phyloP scores from a whole-genome alignment of 2,888 invertebrate species.

The Tortricodes alternella region DNA sequence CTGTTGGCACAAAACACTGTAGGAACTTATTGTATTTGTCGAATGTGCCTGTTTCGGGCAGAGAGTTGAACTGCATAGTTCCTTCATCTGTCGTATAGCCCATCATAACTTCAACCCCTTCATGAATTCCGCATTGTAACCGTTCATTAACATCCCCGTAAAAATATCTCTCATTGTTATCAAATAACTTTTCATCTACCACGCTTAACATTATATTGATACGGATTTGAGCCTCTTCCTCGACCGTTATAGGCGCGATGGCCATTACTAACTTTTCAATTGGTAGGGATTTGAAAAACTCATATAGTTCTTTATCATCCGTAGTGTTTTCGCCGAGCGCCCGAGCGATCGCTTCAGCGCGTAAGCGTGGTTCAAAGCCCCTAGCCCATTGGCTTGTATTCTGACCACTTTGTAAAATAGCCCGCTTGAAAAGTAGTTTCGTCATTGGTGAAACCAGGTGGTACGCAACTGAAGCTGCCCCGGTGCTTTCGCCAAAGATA shows the following conservation, averaged over 20 bases:
- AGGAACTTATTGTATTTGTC: slow-evolving; percentile 24
- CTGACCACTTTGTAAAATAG: slow-evolving; percentile 86
- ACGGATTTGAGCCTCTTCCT: slow-evolving; percentile 13
- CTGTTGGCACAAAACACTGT: slow-evolving; percentile 29
- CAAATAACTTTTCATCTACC: slow-evolving; percentile 30
- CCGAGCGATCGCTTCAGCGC: slow-evolving; percentile 35
- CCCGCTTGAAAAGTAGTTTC: slow-evolving; percentile 38
- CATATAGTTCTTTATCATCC: slow-evolving; percentile 30
- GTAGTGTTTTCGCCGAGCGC: slow-evolving; percentile 14
- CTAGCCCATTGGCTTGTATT: slow-evolving; percentile 81
- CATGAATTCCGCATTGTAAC: slow-evolving; percentile 63
- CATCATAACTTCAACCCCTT: slow-evolving; percentile 82
- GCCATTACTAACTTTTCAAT: slow-evolving; percentile 19
- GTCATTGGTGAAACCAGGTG: slow-evolving; percentile 41
- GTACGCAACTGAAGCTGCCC: slow-evolving; percentile 33
- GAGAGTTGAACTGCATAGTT: neutral
- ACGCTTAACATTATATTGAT: slow-evolving; percentile 6
- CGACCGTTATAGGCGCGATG: slow-evolving; percentile 8
- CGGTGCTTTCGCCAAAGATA: slow-evolving; percentile 44
- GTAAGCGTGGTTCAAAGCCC: slow-evolving; percentile 64
- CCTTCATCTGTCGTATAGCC: slow-evolving; percentile 74
- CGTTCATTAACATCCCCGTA: slow-evolving; percentile 43
- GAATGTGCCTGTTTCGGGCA: slow-evolving; percentile 7
- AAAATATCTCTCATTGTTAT: slow-evolving; percentile 31
- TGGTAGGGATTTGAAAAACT: slow-evolving; percentile 31